Evolutionary conservation across 2,113 vertebrate genomes (phyloP).

Genomic region (Numida meleagris): DNA sequence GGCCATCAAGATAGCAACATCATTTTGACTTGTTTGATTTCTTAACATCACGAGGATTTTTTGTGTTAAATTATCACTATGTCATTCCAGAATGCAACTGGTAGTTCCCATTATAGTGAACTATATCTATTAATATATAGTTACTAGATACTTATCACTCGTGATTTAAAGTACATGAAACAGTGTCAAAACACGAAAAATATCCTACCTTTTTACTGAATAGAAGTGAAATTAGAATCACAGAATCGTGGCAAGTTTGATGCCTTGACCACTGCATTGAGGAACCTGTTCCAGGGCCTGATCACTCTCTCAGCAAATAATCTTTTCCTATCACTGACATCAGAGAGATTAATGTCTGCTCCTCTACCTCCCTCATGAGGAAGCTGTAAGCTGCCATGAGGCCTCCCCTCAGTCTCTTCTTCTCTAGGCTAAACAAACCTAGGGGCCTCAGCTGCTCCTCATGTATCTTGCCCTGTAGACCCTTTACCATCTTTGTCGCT

Average conservation of each 20-base stretch:
- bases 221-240: background rate
- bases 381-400: background rate
- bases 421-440: background rate
- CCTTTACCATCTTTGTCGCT: background rate
- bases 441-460: background rate
- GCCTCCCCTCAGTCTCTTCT: background rate
- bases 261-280: too few relatives aligned
- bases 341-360: background rate
- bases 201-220: background rate
- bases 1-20: constrained; percentile 16
- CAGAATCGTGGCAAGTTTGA: background rate
- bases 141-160: background rate
- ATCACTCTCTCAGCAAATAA: background rate
- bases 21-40: constrained; percentile 52
- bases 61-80: background rate
- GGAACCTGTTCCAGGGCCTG: background rate
- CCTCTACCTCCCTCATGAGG: background rate
- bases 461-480: background rate
- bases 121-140: too few relatives aligned
- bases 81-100: background rate
- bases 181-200: background rate
- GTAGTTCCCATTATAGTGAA: background rate
- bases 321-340: background rate
- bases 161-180: background rate
- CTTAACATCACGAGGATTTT: constrained; percentile 7